Conservation (phyloP, 2,113 vertebrate species). For the Ceuthmochares aereus region DNA sequence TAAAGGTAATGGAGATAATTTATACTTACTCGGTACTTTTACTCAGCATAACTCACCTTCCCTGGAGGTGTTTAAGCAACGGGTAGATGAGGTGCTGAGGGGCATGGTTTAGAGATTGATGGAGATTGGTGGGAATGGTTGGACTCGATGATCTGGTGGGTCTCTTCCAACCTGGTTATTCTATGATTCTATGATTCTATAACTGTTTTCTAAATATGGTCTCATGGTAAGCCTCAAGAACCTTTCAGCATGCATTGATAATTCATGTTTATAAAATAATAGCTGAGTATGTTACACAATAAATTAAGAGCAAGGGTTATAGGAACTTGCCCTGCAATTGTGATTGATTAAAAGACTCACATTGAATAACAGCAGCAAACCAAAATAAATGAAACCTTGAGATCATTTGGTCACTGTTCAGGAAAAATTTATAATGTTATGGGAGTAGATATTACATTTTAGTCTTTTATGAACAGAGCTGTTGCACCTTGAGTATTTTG, state of each 20-base stretch:
- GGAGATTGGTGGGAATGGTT: no score
- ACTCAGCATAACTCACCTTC: neutral
- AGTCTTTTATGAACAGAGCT: neutral
- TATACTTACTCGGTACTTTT: neutral
- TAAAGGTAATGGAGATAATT: neutral
- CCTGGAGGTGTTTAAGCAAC: no score
- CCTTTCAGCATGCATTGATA: neutral
- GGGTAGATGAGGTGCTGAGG: no score
- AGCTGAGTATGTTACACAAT: neutral
- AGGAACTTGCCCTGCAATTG: neutral
- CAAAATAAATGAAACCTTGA: neutral
- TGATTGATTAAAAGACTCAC: neutral
- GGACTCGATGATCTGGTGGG: no score
- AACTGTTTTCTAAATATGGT: neutral
- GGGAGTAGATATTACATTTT: neutral
- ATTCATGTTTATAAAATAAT: neutral
- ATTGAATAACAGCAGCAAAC: neutral
- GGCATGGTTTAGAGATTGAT: no score
- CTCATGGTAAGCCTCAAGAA: neutral
- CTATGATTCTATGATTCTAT: no score
- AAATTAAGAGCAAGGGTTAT: neutral
- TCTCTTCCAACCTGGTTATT: no score
- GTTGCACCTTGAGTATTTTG: neutral
- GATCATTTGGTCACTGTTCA: neutral
- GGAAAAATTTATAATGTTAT: neutral